Percentiles rank a stretch among this genome's conserved stretches.
phyloP scores from a whole-genome alignment of 2,113 vertebrate species.

The Trachemys scripta region DNA sequence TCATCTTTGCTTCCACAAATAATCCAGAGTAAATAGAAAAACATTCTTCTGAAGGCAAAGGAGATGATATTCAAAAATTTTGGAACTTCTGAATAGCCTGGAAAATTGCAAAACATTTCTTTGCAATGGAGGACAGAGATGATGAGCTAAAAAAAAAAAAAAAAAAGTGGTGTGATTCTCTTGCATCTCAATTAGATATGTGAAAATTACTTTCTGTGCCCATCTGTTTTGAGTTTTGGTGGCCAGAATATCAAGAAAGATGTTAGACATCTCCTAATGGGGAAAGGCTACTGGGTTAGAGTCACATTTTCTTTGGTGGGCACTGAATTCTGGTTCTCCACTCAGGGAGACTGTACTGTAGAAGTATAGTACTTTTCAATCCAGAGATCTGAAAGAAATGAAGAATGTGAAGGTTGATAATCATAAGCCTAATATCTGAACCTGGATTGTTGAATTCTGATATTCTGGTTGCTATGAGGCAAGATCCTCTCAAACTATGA shows the following conservation, averaged over 20 bases:
- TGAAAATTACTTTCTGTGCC: background rate
- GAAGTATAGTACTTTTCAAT: background rate
- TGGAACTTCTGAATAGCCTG: background rate
- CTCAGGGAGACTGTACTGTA: background rate
- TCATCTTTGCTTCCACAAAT: background rate
- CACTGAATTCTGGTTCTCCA: background rate
- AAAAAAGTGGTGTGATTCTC: background rate
- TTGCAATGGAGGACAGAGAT: background rate
- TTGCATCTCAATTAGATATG: background rate
- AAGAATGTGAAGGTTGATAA: background rate
- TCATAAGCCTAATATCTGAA: background rate
- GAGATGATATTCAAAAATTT: background rate
- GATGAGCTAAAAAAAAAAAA: background rate
- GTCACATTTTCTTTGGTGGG: background rate
- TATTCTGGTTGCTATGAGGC: background rate
- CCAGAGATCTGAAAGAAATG: background rate
- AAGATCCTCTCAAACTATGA: background rate
- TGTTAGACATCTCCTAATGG: background rate
- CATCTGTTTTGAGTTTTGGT: background rate
- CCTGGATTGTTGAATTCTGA: background rate
- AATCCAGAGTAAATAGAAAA: background rate
- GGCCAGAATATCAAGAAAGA: background rate
- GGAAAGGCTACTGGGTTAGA: background rate
- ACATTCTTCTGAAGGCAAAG: fast-evolving
- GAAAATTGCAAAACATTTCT: background rate